phyloP scores from a whole-genome alignment of 2,113 vertebrate genomes.

The Sceloporus tristichus region DNA sequence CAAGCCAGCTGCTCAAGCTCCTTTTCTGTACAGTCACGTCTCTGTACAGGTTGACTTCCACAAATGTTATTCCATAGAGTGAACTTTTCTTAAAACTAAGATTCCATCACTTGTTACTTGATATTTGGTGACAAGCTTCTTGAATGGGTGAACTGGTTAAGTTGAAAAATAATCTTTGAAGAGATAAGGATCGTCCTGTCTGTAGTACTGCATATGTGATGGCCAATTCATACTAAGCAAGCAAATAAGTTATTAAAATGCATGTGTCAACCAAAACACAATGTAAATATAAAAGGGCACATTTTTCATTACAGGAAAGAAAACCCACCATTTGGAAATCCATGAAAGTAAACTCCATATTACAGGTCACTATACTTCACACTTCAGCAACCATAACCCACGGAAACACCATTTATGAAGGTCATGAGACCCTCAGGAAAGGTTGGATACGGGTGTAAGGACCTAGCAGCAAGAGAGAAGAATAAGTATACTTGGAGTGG shows the following conservation, averaged over 20 bases:
- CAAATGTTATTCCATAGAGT: background rate
- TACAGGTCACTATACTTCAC: too few relatives aligned
- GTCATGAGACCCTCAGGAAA: too few relatives aligned
- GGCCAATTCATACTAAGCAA: background rate
- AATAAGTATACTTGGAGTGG: too few relatives aligned
- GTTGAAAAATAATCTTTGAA: background rate
- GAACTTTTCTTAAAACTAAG: background rate
- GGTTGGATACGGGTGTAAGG: too few relatives aligned
- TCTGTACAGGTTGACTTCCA: background rate
- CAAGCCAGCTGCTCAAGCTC: background rate
- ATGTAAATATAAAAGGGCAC: background rate
- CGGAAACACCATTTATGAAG: too few relatives aligned
- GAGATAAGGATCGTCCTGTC: background rate
- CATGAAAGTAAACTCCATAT: background rate
- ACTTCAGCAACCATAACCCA: too few relatives aligned
- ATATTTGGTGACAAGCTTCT: background rate
- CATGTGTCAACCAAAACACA: too few relatives aligned
- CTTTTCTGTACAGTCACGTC: background rate
- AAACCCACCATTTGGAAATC: background rate
- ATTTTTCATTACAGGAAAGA: constrained; percentile 10
- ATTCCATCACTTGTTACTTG: background rate
- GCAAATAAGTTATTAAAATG: background rate
- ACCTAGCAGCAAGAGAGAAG: too few relatives aligned
- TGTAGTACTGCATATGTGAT: background rate
- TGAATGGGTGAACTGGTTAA: background rate